Evolutionary conservation across 2,113 vertebrate genomes (phyloP), one percentile per base, ranked within the genome.

Genomic region (Tylochromis polylepis): DNA sequence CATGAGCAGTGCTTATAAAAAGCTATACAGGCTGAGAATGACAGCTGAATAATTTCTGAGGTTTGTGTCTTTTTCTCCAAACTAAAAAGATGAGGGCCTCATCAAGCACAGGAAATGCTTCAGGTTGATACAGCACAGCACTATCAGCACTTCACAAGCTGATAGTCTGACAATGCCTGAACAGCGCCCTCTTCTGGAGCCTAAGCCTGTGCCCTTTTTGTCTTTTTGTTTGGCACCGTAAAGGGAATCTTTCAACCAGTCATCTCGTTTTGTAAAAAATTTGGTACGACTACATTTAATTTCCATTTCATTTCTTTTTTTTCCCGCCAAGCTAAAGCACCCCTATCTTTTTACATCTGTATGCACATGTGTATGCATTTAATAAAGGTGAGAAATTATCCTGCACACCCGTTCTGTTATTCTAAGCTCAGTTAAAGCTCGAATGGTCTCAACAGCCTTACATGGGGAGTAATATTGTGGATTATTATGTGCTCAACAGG

Each of bases 371-470:
- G 31, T 77, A 2, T 2, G 38, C 53, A 8, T 75, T 79, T 15
- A 41, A n/a, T 27, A 7, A 82, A 72, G 43, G 70, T 89, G 75
- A 83, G 49, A 38, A 82, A 27, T 56, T 3, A 55, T n/a, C 2
- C 46, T 29, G 3, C 18, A 18, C 11, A 41, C 43, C 7, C 51
- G 11, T 11, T 87, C n/a, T 87, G 87, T 91, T 92, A 77, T 89
- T 87, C 49, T 75, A 87, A 83, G 85, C 59, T 90, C 84, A 88
- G 79, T 91, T 93, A 86, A 88, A 90, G 34, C 34, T 83, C 72
- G 81, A 79, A 88, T 78, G 87, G 84, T 57, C 46, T 41, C 4
- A 85, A 78, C 1, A 2, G 41, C 41, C 15, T 62, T 84, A 67
- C 31, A 31, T 5, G 57, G 29, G 34, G 70, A 81, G 75, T 4